Base-by-base conservation (phyloP, 2,113 vertebrate species). In the Acanthochromis polyacanthus region DNA sequence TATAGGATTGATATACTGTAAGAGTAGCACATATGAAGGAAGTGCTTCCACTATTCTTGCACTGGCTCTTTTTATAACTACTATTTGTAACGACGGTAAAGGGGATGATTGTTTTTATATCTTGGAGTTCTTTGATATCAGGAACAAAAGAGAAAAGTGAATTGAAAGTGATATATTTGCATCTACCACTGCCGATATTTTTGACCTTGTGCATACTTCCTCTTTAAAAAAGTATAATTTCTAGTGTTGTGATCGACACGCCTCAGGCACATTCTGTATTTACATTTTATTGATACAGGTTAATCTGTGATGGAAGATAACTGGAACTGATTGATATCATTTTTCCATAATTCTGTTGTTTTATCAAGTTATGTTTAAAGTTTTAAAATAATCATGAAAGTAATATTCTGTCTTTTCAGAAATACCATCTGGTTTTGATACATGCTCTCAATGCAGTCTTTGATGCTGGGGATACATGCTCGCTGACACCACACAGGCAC, bases 151-250 rank as follows among this genome's bases (percentile, higher is more conserved):
- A 65, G 90, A 92, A 92, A 94, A 89, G 89, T 89, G 93, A 95
- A 93, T 92, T 89, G 93, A 93, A 73, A 92, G 59, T 73, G 78
- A 68, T 84, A 63, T 43, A 93, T 93, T 94, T 93, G 89, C 90
- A 93, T 93, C 71, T 61, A 86, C 71, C 78, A 85, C 57, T 59
- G 55, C 55, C 73, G 75, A 87, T 93, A 92, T 94, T 92, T 94
- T 92, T 87, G 85, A 73, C 62, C 17, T 4, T 5, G n/a, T 69
- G 50, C 66, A 5, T 46, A 58, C 89, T 94, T 95, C 92, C 91
- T 84, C 81, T 88, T 92, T 6, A 6, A 72, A 36, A 80, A 60
- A 46, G 72, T 46, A 56, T 53, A 30, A 56, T 71, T 82, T 66
- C 25, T 32, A 55, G 17, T 23, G 16, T 36, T 25, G 57, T 15